Evolutionary conservation across 1,140 invertebrate species (phyloP), one percentile per base, ranked within the genome.

Genomic region (Procambarus clarkii): DNA sequence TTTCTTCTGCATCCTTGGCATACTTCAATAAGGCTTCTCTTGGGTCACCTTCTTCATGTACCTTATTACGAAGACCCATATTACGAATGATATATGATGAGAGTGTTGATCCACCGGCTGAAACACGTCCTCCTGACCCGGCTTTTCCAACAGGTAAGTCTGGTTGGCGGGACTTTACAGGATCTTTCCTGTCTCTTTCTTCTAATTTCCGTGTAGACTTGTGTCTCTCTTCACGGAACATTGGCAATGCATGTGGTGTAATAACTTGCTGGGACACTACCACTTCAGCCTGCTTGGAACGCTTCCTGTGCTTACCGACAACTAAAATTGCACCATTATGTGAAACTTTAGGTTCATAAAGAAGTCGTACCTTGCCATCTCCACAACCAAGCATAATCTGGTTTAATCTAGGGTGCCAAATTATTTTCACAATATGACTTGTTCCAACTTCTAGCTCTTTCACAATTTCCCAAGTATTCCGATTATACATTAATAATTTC

Each of bases 81-180:
- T 99, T 98, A 87, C 98, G 96, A 78, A 99, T 99, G 45, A 99
- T 98, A 94, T 98, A 99, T 0, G 98, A 99, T 92, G 98, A 99
- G 0, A 99, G 95, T 0, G 99, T 99, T 88, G 98, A 98, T 50
- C 99, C 99, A 81, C 98, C 98, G 0, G 97, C 97, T 0, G 98
- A 98, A 3, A 99, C 97, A 93, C 98, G 96, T n/a, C 98, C 98
- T 64, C 98, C 98, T 93, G 97, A 97, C 34, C 98, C 98, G 88
- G 96, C 95, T 24, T 98, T 99, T 83, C 94, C 95, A n/a, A 99
- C 98, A 0, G 99, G 99, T 78, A 99, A 95, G 95, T 99, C 99
- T n/a, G 98, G 99, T 93, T 98, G 94, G 91, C 96, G 96, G 1
- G 98, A 99, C 95, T 98, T 99, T 0, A 99, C 95, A 0, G 98